These are phyloP conservation scores for Heliconius erato DNA, from an alignment of 2,888 invertebrate species.

Conservation along the genomic window DNA sequence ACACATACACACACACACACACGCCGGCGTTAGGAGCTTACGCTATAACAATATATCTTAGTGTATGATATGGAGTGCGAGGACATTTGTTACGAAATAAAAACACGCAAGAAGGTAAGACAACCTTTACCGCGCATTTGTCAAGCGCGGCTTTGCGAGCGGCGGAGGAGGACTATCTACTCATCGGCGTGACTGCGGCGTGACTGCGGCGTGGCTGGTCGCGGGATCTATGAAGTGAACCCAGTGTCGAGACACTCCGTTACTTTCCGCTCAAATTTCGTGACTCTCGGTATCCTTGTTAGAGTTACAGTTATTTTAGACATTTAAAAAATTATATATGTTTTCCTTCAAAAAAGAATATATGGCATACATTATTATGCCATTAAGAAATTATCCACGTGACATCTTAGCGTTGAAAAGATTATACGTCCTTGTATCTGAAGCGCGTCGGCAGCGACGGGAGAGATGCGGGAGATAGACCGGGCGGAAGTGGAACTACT, in stretches of 20 bases:
- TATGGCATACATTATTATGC: constrained; percentile 13
- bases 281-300: too few relatives aligned
- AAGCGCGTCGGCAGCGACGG: too few relatives aligned
- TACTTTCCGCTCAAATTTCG: too few relatives aligned
- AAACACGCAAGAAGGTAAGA: constrained; percentile 79
- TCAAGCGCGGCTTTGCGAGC: constrained; percentile 82
- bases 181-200: too few relatives aligned
- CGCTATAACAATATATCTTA: constrained; percentile 42
- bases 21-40: constrained; percentile 22
- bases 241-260: too few relatives aligned
- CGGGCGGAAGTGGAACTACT: constrained; percentile 38
- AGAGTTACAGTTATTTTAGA: not conserved
- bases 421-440: not conserved
- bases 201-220: too few relatives aligned
- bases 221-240: too few relatives aligned
- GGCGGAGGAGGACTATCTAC: constrained; percentile 59
- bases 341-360: not conserved
- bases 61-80: constrained; percentile 43
- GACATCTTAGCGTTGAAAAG: constrained; percentile 1
- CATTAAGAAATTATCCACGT: constrained; percentile 12
- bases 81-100: constrained; percentile 68
- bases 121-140: constrained; percentile 85
- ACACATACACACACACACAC: not conserved
- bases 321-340: too few relatives aligned
- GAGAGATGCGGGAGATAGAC: constrained; percentile 27